phyloP scores from a whole-genome alignment of 2,888 invertebrate genomes.

The Nephrocerus scutellatus region DNA sequence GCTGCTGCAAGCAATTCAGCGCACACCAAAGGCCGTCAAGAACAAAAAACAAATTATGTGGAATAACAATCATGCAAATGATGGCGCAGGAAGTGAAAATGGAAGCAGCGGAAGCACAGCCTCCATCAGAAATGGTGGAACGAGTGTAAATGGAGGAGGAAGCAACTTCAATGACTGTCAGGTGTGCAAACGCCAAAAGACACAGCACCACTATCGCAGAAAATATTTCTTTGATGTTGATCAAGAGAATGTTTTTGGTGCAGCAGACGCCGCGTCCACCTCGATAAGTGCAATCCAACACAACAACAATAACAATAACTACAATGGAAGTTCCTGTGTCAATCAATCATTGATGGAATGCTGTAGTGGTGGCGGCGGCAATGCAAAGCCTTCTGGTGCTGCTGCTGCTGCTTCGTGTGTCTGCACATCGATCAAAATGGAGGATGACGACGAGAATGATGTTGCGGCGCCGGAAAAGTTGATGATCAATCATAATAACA shows the following conservation, averaged over 20 bases:
- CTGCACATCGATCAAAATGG: conserved; percentile 4
- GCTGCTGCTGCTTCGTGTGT: conserved; percentile 3
- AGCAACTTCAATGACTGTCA: conserved; percentile 36
- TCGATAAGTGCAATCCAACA: background rate
- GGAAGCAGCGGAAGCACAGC: conserved; percentile 12
- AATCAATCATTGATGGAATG: conserved; percentile 8
- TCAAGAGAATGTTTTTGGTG: too few species aligned
- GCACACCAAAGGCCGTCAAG: conserved; percentile 47
- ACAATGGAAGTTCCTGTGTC: conserved; percentile 15
- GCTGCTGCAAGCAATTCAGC: conserved; percentile 53
- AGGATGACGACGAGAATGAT: conserved; percentile 3
- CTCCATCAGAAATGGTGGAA: conserved; percentile 5
- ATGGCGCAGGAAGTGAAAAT: conserved; percentile 19
- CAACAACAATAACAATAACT: conserved; percentile 1
- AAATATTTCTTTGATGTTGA: conserved; percentile 14
- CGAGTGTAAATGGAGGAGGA: conserved; percentile 3
- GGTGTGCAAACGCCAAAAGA: conserved; percentile 47
- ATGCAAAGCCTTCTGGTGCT: conserved; percentile 1
- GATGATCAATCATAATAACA: too few species aligned
- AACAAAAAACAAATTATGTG: conserved; percentile 38
- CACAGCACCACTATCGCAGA: conserved; percentile 38
- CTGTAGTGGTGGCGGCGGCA: conserved; percentile 5
- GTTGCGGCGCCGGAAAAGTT: conserved; percentile 3
- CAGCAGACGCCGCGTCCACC: background rate
- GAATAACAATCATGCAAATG: conserved; percentile 31